These are phyloP conservation scores for Ptychadena robeensis DNA, from an alignment of 2,797 vertebrate species.

Conservation along the genomic window DNA sequence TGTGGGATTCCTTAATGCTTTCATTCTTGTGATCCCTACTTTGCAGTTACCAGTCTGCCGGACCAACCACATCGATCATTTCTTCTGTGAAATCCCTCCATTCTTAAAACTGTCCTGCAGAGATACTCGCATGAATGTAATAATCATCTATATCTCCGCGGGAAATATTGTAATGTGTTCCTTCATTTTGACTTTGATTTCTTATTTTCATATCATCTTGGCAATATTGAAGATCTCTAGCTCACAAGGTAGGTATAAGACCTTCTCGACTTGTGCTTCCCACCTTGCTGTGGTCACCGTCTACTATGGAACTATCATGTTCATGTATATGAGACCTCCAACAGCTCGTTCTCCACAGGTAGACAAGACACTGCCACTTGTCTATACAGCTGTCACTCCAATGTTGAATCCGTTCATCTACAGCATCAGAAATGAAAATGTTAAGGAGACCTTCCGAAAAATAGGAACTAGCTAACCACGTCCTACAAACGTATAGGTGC, in stretches of 20 bases:
- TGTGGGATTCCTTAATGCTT: background rate
- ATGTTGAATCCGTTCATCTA: conserved; percentile 30
- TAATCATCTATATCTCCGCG: conserved; percentile 1
- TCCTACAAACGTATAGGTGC: too few relatives aligned
- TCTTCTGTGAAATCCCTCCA: conserved; percentile 70
- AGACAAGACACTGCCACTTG: conserved; percentile 6
- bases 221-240: conserved; percentile 15
- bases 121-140: background rate
- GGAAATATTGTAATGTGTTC: background rate
- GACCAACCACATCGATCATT: background rate
- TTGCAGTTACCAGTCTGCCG: background rate
- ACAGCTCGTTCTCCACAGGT: background rate
- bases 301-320: conserved; percentile 30
- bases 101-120: conserved; percentile 68
- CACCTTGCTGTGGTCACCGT: conserved; percentile 19
- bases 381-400: conserved; percentile 14
- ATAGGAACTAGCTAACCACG: too few relatives aligned
- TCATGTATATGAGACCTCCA: conserved; percentile 16
- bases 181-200: conserved; percentile 7
- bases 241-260: conserved; percentile 5
- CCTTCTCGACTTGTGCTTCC: conserved; percentile 18
- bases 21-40: background rate
- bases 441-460: background rate
- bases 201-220: conserved; percentile 15
- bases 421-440: conserved; percentile 17